Conservation (phyloP, 2,797 vertebrate genomes). For the Thripadectes ignobilis region DNA sequence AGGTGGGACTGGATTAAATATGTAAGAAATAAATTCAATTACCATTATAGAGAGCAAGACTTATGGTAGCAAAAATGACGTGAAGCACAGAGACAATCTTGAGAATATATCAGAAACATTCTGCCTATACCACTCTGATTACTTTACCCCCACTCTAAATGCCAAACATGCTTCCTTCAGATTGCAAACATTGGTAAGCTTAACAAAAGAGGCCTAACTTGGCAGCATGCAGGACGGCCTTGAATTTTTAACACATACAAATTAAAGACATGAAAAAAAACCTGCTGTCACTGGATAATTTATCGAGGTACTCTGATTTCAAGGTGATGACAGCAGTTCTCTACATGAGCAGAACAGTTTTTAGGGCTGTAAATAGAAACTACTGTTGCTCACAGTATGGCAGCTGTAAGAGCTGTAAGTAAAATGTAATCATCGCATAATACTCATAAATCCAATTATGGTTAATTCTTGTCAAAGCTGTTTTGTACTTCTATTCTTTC, state of each 20-base stretch:
- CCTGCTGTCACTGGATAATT: background rate
- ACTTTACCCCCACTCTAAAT: background rate
- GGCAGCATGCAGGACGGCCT: background rate
- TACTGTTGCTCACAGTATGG: background rate
- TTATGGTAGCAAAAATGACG: background rate
- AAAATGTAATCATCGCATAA: background rate
- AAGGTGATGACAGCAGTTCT: background rate
- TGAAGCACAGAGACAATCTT: background rate
- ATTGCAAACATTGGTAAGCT: background rate
- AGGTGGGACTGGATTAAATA: constrained; percentile 81
- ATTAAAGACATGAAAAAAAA: background rate
- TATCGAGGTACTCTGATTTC: background rate
- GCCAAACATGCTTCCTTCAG: background rate
- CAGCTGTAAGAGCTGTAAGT: background rate
- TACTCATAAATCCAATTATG: background rate
- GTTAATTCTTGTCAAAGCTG: background rate
- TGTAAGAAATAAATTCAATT: background rate
- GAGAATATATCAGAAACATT: background rate
- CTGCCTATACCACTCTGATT: background rate
- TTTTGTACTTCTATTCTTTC: background rate
- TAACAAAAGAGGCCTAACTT: background rate
- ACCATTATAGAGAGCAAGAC: background rate
- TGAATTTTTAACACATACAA: background rate
- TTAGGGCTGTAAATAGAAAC: background rate
- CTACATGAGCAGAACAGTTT: background rate